phyloP scores from a whole-genome alignment of 1,140 invertebrate genomes.

The Leptopilina boulardi region DNA sequence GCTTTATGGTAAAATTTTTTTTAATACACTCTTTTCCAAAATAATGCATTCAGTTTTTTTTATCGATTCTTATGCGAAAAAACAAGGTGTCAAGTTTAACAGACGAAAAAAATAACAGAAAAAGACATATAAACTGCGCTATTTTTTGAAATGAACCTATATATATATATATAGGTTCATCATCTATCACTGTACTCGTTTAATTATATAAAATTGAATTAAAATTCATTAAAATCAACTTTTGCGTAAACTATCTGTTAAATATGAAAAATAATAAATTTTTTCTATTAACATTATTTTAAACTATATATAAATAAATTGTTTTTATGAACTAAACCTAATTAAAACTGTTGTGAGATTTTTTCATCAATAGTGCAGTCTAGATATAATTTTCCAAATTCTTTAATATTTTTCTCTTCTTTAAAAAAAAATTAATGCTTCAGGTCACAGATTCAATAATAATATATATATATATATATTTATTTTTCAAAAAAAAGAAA shows the following conservation, averaged over 20 bases:
- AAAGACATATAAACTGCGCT: slow-evolving; percentile 5
- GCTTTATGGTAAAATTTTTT: not conserved
- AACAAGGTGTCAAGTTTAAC: not conserved
- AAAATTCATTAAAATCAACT: slow-evolving; percentile 14
- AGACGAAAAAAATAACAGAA: not conserved
- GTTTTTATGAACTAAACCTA: slow-evolving; percentile 9
- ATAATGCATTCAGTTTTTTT: not conserved
- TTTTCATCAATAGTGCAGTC: slow-evolving; percentile 13
- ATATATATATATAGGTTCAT: not conserved
- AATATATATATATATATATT: not conserved
- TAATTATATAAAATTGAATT: not conserved
- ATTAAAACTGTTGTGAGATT: not conserved
- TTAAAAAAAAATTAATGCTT: not conserved
- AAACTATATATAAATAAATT: slow-evolving; percentile 14
- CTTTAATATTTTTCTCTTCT: not conserved
- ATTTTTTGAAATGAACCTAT: not conserved
- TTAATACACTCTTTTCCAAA: not conserved
- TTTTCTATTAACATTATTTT: slow-evolving; percentile 7
- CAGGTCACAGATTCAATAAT: not conserved
- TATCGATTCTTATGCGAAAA: not conserved
- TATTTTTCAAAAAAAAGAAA: not conserved
- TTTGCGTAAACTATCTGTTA: slow-evolving; percentile 13
- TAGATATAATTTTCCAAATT: slow-evolving; percentile 2
- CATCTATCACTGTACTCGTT: not conserved
- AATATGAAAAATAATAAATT: slow-evolving; percentile 12